phyloP scores from a whole-genome alignment of 2,888 invertebrate species.

The Aleiodes leptofemur region DNA sequence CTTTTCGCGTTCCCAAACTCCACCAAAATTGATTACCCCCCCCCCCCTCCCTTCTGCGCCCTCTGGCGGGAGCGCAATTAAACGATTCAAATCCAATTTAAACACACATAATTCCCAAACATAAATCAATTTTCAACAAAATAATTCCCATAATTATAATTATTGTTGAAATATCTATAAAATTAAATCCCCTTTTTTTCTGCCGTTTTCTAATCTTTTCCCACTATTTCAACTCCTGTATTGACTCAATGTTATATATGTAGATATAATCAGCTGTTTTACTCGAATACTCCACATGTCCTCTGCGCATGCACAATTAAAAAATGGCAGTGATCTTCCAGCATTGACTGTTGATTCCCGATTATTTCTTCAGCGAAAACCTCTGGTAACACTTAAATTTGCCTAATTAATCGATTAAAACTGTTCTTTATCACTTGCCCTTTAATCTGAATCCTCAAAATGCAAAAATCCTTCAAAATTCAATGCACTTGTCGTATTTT shows the following conservation, averaged over 20 bases:
- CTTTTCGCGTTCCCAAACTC: too few relatives aligned
- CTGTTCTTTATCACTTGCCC: background rate
- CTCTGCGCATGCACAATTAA: background rate
- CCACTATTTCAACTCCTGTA: too few relatives aligned
- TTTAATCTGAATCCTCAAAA: background rate
- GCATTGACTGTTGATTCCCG: background rate
- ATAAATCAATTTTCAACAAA: too few relatives aligned
- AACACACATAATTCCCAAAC: too few relatives aligned
- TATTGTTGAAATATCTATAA: too few relatives aligned
- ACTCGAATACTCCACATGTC: background rate
- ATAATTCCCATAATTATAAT: too few relatives aligned
- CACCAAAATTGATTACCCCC: too few relatives aligned
- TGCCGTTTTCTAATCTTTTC: too few relatives aligned
- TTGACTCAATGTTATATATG: background rate
- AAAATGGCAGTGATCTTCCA: constrained; percentile 16
- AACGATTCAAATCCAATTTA: too few relatives aligned
- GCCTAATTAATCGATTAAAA: background rate
- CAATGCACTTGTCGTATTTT: background rate
- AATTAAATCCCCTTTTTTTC: too few relatives aligned
- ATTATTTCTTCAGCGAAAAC: background rate
- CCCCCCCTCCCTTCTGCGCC: too few relatives aligned
- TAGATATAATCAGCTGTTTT: background rate
- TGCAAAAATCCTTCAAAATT: background rate
- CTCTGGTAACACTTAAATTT: background rate
- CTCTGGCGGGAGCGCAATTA: too few relatives aligned